phyloP scores from a whole-genome alignment of 2,113 vertebrate species.

The Triplophysa dalaica region DNA sequence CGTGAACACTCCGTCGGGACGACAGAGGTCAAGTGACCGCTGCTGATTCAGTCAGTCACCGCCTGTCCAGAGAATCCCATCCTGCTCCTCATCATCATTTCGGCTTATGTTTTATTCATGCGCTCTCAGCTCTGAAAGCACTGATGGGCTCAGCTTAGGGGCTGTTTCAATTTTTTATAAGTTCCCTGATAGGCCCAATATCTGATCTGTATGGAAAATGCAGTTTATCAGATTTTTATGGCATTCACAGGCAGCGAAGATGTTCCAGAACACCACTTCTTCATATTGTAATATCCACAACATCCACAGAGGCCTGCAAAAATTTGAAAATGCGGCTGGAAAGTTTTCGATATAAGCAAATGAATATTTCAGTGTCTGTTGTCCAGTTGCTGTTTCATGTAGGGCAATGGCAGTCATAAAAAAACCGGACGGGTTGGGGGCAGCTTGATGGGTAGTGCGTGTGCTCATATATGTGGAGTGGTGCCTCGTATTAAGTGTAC shows the following conservation, averaged over 20 bases:
- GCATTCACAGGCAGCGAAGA: neutral
- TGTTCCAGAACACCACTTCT: neutral
- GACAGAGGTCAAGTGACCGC: constrained; percentile 46
- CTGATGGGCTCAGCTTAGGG: constrained; percentile 50
- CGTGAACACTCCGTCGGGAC: neutral
- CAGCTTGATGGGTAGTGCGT: too few relatives aligned
- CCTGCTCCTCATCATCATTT: constrained; percentile 57
- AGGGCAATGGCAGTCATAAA: neutral
- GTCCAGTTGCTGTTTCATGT: neutral
- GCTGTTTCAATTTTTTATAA: constrained; percentile 58
- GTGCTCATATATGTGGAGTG: neutral
- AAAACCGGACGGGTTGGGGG: neutral
- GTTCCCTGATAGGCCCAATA: constrained; percentile 50
- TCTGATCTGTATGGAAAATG: constrained; percentile 46
- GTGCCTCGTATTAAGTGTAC: too few relatives aligned
- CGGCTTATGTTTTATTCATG: constrained; percentile 65
- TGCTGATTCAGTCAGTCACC: constrained; percentile 32
- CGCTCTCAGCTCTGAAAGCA: constrained; percentile 50
- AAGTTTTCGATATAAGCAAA: constrained; percentile 10
- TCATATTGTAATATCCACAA: constrained; percentile 12
- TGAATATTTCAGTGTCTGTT: neutral
- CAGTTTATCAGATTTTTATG: constrained; percentile 28
- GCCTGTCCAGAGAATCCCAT: constrained; percentile 45
- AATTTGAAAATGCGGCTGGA: neutral
- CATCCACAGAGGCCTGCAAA: neutral